Conservation (phyloP, 2,888 invertebrate genomes). For the Willowsia nigromaculata region DNA sequence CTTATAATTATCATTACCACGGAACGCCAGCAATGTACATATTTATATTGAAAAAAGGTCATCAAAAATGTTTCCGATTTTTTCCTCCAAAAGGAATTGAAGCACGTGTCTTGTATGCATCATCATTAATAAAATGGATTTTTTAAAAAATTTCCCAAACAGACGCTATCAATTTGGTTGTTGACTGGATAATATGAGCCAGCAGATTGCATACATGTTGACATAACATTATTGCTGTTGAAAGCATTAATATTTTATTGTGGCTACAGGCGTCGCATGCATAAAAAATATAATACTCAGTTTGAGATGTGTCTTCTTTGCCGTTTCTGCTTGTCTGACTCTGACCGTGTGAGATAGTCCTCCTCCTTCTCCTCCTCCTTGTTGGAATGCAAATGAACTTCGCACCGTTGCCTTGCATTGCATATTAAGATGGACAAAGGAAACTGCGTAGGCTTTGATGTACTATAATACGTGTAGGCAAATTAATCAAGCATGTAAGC, state of each 20-base stretch:
- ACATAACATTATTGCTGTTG: constrained; percentile 66
- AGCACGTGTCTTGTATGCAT: constrained; percentile 22
- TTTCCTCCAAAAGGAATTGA: not conserved
- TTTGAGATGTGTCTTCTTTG: constrained; percentile 36
- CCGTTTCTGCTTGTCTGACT: constrained; percentile 19
- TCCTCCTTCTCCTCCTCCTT: constrained; percentile 41
- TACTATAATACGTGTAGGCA: constrained; percentile 44
- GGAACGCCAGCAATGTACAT: not conserved
- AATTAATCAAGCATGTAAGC: constrained; percentile 56
- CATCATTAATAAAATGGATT: not conserved
- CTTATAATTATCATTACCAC: not conserved
- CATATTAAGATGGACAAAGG: constrained; percentile 49
- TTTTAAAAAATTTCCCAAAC: not conserved
- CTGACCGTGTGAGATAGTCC: constrained; percentile 25
- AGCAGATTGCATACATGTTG: constrained; percentile 67
- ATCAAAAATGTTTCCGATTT: constrained; percentile 13
- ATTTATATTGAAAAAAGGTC: constrained; percentile 44
- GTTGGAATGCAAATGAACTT: constrained; percentile 65
- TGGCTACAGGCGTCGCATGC: constrained; percentile 67
- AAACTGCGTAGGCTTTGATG: constrained; percentile 45
- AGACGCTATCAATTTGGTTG: constrained; percentile 14
- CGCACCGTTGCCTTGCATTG: constrained; percentile 39
- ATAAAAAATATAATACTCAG: constrained; percentile 23
- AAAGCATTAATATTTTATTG: constrained; percentile 70
- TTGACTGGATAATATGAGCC: not conserved